A percentile compares a stretch with the other conserved stretches of the same genome.
These are phyloP conservation scores for Meandrusa payeni DNA, from an alignment of 2,888 invertebrate species.

Conservation along the genomic window DNA sequence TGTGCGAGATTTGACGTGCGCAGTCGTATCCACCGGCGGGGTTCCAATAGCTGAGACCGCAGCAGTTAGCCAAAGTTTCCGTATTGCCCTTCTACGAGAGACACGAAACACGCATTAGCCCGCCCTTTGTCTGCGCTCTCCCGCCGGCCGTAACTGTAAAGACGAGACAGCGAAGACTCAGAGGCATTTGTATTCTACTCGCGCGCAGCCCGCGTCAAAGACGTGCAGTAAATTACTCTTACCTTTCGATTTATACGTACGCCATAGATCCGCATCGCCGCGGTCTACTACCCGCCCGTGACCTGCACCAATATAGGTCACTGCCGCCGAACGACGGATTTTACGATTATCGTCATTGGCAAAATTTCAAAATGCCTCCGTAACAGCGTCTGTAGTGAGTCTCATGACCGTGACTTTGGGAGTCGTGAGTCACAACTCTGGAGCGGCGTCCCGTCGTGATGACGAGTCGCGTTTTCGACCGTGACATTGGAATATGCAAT, in stretches of 20 bases:
- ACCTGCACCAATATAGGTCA: constrained; percentile 72
- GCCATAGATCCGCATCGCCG: constrained; percentile 34
- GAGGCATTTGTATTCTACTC: constrained; percentile 47
- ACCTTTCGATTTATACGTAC: constrained; percentile 2
- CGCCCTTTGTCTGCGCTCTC: constrained; percentile 38
- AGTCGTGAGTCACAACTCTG: constrained; percentile 52
- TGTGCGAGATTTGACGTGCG: constrained; percentile 34
- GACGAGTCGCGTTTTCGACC: constrained; percentile 43
- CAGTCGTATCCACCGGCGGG: constrained; percentile 24
- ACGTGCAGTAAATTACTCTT: constrained; percentile 25
- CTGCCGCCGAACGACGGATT: constrained; percentile 63
- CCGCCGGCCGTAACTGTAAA: constrained; percentile 38
- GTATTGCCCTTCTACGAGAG: constrained; percentile 37
- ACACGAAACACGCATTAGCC: constrained; percentile 51
- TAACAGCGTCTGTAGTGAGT: constrained; percentile 74
- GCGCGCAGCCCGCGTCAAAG: constrained; percentile 45
- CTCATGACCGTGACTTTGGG: constrained; percentile 47
- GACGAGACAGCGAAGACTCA: constrained; percentile 30
- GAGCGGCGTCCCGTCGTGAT: constrained; percentile 45
- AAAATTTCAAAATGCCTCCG: constrained; percentile 68
- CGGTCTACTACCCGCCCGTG: constrained; percentile 56
- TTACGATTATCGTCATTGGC: constrained; percentile 78
- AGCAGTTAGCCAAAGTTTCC: constrained; percentile 42
- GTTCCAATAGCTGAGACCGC: constrained; percentile 33
- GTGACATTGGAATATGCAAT: background rate